Evolutionary conservation across 2,888 invertebrate species (phyloP).

Genomic region (Xanthorhoe designata): DNA sequence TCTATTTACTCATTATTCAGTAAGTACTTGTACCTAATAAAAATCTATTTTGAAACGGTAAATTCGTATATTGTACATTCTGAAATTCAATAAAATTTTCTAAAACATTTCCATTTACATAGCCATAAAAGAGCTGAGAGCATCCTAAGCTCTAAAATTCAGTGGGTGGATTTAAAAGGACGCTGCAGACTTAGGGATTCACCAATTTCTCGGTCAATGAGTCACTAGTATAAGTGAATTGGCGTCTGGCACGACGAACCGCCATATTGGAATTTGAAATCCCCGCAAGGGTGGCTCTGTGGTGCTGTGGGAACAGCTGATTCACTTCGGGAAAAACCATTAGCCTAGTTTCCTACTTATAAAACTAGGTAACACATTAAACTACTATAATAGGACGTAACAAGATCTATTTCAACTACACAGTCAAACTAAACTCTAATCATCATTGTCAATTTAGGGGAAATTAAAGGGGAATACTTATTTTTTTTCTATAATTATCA

Average conservation of each 20-base stretch:
- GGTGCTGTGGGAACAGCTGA: conserved; percentile 43
- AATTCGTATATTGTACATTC: too few species aligned
- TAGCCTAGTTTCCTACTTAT: neutral
- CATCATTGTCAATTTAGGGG: too few species aligned
- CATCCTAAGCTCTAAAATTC: neutral
- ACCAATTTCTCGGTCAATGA: conserved; percentile 56
- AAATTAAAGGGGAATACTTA: too few species aligned
- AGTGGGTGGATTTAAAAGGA: conserved; percentile 30
- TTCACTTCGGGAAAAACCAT: conserved; percentile 18
- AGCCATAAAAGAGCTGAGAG: neutral
- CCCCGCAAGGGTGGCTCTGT: conserved; percentile 55
- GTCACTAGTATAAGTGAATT: conserved; percentile 73
- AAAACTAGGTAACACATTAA: too few species aligned
- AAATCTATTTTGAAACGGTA: too few species aligned
- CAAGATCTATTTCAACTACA: too few species aligned
- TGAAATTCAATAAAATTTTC: neutral
- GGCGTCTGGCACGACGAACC: conserved; percentile 67
- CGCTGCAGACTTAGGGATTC: conserved; percentile 46
- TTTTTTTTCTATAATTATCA: too few species aligned
- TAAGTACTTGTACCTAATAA: too few species aligned
- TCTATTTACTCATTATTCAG: too few species aligned
- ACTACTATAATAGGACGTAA: too few species aligned
- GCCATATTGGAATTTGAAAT: conserved; percentile 79
- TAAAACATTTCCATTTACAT: neutral
- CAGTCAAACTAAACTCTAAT: too few species aligned